These are phyloP conservation scores for Nylanderia fulva DNA, from an alignment of 1,140 invertebrate genomes.

Conservation along the genomic window DNA sequence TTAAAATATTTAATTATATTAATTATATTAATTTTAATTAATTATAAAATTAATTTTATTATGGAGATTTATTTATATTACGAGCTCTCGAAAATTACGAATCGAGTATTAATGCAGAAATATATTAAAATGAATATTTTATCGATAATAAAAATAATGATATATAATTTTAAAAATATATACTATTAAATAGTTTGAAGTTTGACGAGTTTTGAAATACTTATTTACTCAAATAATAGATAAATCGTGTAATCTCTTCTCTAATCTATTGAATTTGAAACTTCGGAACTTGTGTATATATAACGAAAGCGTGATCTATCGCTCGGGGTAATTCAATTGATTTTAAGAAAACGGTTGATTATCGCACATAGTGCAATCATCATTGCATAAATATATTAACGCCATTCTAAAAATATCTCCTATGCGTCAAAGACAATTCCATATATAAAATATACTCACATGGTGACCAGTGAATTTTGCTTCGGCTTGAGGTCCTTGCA, in stretches of 20 bases:
- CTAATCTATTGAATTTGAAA: constrained; percentile 1
- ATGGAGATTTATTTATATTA: no score
- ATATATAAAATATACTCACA: constrained; percentile 85
- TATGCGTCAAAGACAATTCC: not conserved
- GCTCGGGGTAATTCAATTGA: constrained; percentile 3
- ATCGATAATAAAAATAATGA: no score
- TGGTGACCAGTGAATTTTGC: constrained; percentile 88
- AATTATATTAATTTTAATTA: no score
- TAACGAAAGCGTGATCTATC: not conserved
- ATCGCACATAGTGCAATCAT: not conserved
- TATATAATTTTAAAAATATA: no score
- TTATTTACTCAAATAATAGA: not conserved
- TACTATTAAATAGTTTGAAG: no score
- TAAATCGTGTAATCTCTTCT: constrained; percentile 1
- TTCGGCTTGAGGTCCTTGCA: constrained; percentile 69
- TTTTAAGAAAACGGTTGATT: not conserved
- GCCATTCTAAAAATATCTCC: not conserved
- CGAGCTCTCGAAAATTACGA: no score
- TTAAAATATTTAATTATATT: no score
- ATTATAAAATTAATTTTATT: no score
- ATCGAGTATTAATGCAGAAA: no score
- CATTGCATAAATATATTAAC: not conserved
- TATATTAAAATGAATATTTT: no score
- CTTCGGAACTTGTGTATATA: no score
- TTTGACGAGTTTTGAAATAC: no score